These are phyloP conservation scores for Falco cherrug DNA, from an alignment of 2,797 vertebrate genomes.

Conservation along the genomic window DNA sequence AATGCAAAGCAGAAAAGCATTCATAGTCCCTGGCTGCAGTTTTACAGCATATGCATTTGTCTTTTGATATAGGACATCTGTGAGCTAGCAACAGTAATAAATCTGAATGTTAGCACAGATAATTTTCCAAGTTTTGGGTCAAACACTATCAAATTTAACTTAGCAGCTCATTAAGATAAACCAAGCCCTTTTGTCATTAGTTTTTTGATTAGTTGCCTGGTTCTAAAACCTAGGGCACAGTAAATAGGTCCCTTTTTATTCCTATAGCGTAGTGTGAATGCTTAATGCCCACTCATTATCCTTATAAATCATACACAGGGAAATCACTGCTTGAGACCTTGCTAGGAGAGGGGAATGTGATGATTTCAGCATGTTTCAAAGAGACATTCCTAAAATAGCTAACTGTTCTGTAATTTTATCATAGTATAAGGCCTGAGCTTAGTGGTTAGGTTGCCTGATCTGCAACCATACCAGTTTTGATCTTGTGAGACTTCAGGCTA, in stretches of 20 bases:
- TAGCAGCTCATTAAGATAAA: conserved; percentile 46
- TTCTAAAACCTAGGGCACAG: neutral
- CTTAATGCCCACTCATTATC: neutral
- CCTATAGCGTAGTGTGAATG: neutral
- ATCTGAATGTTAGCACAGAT: conserved; percentile 20
- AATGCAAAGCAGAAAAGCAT: neutral
- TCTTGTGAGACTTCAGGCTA: neutral
- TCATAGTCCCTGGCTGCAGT: neutral
- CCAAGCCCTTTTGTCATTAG: neutral
- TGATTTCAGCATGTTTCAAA: conserved; percentile 39
- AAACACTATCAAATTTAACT: conserved; percentile 41
- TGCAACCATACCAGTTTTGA: neutral
- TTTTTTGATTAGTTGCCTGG: neutral
- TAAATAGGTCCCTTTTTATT: neutral
- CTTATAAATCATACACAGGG: neutral
- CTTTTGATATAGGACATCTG: conserved; percentile 39
- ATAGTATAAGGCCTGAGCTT: neutral
- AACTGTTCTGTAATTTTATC: conserved; percentile 35
- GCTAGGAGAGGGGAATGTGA: neutral
- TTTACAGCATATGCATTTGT: neutral
- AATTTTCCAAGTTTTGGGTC: conserved; percentile 26
- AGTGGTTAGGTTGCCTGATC: neutral
- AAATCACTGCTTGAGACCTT: neutral
- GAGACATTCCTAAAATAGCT: conserved; percentile 26
- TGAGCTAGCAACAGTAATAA: conserved; percentile 33